Evolutionary conservation across 2,113 vertebrate genomes (phyloP).

Genomic region (Atractosteus spatula): DNA sequence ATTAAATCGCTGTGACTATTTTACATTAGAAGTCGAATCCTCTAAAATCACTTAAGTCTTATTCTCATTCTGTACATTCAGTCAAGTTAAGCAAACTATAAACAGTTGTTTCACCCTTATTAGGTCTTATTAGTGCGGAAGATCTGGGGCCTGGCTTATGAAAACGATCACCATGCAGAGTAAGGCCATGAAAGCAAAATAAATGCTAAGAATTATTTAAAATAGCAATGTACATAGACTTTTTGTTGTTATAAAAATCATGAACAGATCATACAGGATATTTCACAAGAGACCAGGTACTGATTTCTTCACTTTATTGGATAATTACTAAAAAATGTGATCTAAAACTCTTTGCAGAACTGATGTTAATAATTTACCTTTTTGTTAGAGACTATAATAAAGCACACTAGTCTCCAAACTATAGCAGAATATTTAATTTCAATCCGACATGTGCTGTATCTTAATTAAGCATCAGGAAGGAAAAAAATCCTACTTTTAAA

Average conservation of each 20-base stretch:
- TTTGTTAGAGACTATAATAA: constrained; percentile 29
- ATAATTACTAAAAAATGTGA: constrained; percentile 13
- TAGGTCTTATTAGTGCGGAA: too few relatives aligned
- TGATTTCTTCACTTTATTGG: not conserved
- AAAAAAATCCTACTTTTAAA: constrained; percentile 38
- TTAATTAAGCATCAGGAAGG: constrained; percentile 47
- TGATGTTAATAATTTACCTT: constrained; percentile 19
- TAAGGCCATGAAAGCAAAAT: not conserved
- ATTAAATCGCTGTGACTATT: too few relatives aligned
- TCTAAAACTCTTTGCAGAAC: not conserved
- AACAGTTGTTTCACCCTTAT: too few relatives aligned
- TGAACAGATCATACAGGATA: not conserved
- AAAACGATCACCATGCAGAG: too few relatives aligned
- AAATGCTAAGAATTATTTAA: not conserved
- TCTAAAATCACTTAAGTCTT: too few relatives aligned
- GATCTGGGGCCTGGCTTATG: too few relatives aligned
- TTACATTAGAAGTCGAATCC: too few relatives aligned
- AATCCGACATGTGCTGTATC: constrained; percentile 31
- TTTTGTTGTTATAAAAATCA: not conserved
- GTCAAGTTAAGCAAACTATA: too few relatives aligned
- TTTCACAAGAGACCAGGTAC: too few relatives aligned
- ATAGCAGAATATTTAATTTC: constrained; percentile 33
- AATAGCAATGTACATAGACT: not conserved
- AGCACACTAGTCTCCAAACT: constrained; percentile 25
- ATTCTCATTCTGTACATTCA: too few relatives aligned